Percentiles rank a stretch among this genome's conserved stretches.
Evolutionary conservation across 2,797 vertebrate genomes (phyloP).

Genomic region (Anas georgica): DNA sequence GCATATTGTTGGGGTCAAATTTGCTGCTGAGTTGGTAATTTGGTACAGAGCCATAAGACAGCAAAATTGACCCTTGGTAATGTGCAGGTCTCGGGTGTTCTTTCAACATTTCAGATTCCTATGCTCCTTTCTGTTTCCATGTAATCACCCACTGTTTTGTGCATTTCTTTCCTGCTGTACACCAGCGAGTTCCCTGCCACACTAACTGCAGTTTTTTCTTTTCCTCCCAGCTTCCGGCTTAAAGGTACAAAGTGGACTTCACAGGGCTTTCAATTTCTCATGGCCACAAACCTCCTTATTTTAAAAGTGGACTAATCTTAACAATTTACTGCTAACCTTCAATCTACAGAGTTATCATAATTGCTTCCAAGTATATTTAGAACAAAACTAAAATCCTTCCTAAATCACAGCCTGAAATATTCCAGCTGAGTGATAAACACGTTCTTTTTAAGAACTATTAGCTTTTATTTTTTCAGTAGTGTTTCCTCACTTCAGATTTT

Average conservation of each 20-base stretch:
- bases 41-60: not conserved
- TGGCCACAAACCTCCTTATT: not conserved
- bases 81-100: not conserved
- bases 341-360: not conserved
- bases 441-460: not conserved
- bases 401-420: not conserved
- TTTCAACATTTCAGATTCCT: not conserved
- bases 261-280: not conserved
- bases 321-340: not conserved
- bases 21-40: not conserved
- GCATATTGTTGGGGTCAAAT: not conserved
- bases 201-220: not conserved
- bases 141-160: not conserved
- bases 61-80: not conserved
- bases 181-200: not conserved
- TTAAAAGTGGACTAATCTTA: conserved; percentile 1
- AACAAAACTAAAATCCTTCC: not conserved
- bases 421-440: not conserved
- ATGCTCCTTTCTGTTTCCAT: not conserved
- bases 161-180: not conserved
- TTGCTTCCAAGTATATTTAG: conserved; percentile 6
- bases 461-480: not conserved
- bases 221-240: not conserved
- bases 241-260: not conserved
- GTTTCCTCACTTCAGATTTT: conserved; percentile 22